Evolutionary conservation across 2,888 invertebrate species (phyloP).

Genomic region (Campoplex nolae): DNA sequence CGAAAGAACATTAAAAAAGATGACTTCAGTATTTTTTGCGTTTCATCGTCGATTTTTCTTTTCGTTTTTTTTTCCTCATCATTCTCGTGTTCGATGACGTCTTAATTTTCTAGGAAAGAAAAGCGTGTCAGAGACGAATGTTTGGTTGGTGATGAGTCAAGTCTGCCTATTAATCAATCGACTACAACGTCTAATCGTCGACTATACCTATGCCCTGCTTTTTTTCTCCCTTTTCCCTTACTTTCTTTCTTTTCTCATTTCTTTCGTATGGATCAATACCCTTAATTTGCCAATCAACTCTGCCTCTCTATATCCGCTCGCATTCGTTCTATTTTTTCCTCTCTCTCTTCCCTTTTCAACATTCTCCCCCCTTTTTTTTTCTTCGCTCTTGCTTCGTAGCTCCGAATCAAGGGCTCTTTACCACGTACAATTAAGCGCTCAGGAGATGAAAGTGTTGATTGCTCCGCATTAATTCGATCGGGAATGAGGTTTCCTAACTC

Average conservation of each 20-base stretch:
- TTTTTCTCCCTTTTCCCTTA: neutral
- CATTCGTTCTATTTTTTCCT: slow-evolving; percentile 12
- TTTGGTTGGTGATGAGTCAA: slow-evolving; percentile 11
- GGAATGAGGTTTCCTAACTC: slow-evolving; percentile 22
- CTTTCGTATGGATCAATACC: slow-evolving; percentile 60
- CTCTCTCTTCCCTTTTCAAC: neutral
- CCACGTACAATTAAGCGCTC: slow-evolving; percentile 62
- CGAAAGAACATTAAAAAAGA: neutral
- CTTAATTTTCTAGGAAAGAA: neutral
- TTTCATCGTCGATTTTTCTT: neutral
- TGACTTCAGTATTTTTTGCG: neutral
- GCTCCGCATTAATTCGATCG: slow-evolving; percentile 58
- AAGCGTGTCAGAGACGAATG: neutral
- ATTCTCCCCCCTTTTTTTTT: slow-evolving; percentile 1
- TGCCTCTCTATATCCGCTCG: slow-evolving; percentile 13
- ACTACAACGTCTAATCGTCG: slow-evolving; percentile 31
- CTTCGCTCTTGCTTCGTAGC: slow-evolving; percentile 44
- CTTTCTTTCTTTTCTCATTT: slow-evolving; percentile 29
- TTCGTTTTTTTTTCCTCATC: neutral
- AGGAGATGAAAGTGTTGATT: slow-evolving; percentile 58
- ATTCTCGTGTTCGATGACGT: neutral
- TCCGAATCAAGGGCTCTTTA: slow-evolving; percentile 63
- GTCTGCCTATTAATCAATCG: slow-evolving; percentile 35
- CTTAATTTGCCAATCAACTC: slow-evolving; percentile 64
- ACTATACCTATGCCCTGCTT: neutral